Evolutionary conservation across 2,113 vertebrate species (phyloP), one percentile per base, ranked within the genome.

Genomic region (Neogobius melanostomus): DNA sequence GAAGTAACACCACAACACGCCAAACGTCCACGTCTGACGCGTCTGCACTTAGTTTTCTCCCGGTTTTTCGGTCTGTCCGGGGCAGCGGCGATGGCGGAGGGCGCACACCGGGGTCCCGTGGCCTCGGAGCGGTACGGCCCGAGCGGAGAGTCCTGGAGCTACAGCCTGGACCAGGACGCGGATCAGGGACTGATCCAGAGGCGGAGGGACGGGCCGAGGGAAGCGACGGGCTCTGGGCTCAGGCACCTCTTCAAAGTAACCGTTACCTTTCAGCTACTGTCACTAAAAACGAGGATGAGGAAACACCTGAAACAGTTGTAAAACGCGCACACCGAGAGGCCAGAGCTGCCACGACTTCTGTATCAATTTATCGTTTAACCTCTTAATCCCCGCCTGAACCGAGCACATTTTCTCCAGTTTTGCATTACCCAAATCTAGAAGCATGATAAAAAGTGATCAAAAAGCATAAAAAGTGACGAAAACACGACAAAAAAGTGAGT

Each of bases 121-220:
- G 92, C 91, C 8, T 90, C 91, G 4, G 93, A 94, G 81, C 82
- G 77, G 62, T 93, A 93, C 28, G 93, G 92, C 28, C 28, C 4
- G 65, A 91, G 89, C 43, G 81, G 68, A 12, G 88, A 88, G 69
- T 67, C 76, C 3, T 94, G 93, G 93, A 85, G 54, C 10, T 94
- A 94, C 76, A 43, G 74, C 15, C 11, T 69, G 0, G 86, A 83
- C 28, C 28, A 4, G 28, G 28, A n/a, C 76, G 46, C 6, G 46
- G 46, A 36, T 5, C 46, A 87, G 66, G 89, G 84, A 82, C 52
- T 7, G 63, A 74, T 91, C 46, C 73, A 84, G 57, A 91, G 90
- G 56, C 87, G 81, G 43, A 87, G 76, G 71, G 74, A 85, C 3
- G 81, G 60, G n/a, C 59, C 0, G 68, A 72, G 43, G 45, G 69